These are phyloP conservation scores for Plutomurus gul DNA, from an alignment of 1,140 invertebrate genomes.

Conservation along the genomic window DNA sequence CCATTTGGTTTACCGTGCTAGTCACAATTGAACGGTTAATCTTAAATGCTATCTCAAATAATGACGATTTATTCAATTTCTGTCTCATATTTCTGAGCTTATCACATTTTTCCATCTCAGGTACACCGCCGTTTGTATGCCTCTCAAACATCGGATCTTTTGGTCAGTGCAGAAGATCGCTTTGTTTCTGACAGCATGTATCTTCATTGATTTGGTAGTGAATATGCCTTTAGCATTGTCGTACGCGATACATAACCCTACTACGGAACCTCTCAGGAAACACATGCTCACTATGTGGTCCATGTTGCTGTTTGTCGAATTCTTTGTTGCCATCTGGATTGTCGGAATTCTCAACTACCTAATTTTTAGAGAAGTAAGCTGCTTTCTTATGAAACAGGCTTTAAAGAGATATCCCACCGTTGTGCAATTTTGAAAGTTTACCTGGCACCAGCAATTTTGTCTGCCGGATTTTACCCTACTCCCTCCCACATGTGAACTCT, in stretches of 20 bases:
- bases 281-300: neutral
- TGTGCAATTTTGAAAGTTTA: too few relatives aligned
- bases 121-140: neutral
- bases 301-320: neutral
- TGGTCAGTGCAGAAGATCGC: neutral
- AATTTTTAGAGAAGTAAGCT: too few relatives aligned
- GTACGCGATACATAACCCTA: neutral
- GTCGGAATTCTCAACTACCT: neutral
- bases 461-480: too few relatives aligned
- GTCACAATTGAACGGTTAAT: neutral
- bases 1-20: neutral
- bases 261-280: neutral
- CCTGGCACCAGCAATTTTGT: too few relatives aligned
- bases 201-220: neutral
- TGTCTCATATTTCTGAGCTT: too few relatives aligned
- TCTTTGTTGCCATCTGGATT: neutral
- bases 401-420: too few relatives aligned
- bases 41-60: too few relatives aligned
- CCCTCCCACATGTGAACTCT: too few relatives aligned
- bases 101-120: neutral
- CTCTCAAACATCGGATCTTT: neutral
- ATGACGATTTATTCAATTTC: neutral
- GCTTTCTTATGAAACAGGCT: too few relatives aligned
- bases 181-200: neutral
- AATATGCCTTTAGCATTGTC: neutral